Conservation (phyloP, 1,140 invertebrate species). For the Ceratosolen solmsi region DNA sequence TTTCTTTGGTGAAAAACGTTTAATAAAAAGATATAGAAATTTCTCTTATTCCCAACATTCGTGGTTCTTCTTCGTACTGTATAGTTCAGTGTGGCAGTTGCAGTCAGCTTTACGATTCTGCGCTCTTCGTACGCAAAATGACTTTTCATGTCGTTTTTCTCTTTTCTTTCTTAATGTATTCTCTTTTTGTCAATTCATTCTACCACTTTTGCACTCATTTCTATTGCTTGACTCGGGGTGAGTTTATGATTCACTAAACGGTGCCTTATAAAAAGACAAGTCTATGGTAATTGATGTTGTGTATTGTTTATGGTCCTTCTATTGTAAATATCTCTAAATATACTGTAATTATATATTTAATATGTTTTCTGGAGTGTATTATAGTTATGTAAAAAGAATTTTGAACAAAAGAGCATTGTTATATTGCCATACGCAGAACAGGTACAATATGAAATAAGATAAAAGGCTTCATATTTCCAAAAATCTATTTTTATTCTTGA, state of each 20-base stretch:
- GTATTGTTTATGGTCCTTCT: neutral
- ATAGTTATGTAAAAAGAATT: neutral
- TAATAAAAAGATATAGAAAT: constrained; percentile 24
- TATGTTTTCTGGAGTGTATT: neutral
- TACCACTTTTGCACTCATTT: neutral
- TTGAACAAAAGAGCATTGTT: neutral
- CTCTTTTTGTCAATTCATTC: neutral
- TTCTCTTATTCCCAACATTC: neutral
- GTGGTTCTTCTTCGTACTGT: neutral
- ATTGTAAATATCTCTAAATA: neutral
- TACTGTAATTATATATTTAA: constrained; percentile 20
- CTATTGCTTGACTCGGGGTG: constrained; percentile 13
- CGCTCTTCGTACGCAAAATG: constrained; percentile 5
- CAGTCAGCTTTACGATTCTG: constrained; percentile 25
- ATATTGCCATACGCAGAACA: neutral
- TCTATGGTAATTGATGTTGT: neutral
- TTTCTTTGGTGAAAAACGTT: neutral
- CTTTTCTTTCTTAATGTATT: constrained; percentile 51
- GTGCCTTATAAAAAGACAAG: neutral
- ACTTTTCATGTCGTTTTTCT: constrained; percentile 50
- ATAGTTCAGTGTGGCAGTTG: neutral
- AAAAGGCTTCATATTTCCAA: too few relatives aligned
- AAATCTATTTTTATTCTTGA: too few relatives aligned
- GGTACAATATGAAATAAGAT: too few relatives aligned
- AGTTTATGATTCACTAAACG: constrained; percentile 30